These are phyloP conservation scores for Unio pictorum DNA, from an alignment of 2,888 invertebrate species.

Conservation along the genomic window DNA sequence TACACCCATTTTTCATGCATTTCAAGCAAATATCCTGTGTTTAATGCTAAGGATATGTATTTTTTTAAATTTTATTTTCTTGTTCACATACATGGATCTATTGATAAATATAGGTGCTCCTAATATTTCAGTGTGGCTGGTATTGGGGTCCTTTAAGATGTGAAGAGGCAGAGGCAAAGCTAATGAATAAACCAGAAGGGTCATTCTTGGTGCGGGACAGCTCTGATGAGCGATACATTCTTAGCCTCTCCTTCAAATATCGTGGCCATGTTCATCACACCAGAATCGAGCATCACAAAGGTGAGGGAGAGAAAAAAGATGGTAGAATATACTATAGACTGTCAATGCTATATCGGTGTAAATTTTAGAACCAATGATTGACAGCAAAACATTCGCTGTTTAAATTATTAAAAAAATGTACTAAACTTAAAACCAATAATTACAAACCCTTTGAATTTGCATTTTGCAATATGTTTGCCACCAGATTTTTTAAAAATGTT, in stretches of 20 bases:
- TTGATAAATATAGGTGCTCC: background rate
- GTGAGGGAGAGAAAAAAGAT: slow-evolving; percentile 68
- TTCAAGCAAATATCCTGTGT: too few species aligned
- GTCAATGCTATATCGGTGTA: background rate
- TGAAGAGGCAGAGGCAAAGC: slow-evolving; percentile 81
- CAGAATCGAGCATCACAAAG: slow-evolving; percentile 81
- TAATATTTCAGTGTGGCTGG: slow-evolving; percentile 75
- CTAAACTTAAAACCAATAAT: too few species aligned
- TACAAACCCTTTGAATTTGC: too few species aligned
- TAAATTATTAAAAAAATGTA: too few species aligned
- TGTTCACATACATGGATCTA: background rate
- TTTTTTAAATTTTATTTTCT: too few species aligned
- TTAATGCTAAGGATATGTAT: too few species aligned
- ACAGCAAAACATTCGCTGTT: too few species aligned
- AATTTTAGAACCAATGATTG: too few species aligned
- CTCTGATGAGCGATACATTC: slow-evolving; percentile 80
- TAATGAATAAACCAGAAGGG: slow-evolving; percentile 81
- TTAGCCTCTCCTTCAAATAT: slow-evolving; percentile 82
- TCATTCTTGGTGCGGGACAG: slow-evolving; percentile 86
- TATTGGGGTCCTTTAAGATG: slow-evolving; percentile 86
- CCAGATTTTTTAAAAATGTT: too few species aligned
- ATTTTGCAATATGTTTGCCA: too few species aligned
- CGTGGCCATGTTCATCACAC: slow-evolving; percentile 82
- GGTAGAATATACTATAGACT: background rate
- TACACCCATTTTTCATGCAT: too few species aligned